Evolutionary conservation across 2,888 invertebrate species (phyloP).

Genomic region (Aelia acuminata): DNA sequence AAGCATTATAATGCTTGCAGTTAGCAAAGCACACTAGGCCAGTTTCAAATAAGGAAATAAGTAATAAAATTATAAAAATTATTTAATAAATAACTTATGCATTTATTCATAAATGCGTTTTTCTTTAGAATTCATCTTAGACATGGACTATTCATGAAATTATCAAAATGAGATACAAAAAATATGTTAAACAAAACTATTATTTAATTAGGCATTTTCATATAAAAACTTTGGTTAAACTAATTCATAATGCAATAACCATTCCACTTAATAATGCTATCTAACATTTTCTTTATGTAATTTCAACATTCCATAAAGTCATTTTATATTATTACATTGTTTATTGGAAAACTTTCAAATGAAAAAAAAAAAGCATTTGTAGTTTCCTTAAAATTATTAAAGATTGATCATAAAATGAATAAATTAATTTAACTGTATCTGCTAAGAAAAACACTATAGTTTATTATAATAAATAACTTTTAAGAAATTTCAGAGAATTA

Average conservation of each 20-base stretch:
- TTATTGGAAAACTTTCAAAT: background rate
- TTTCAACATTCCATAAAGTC: constrained; percentile 16
- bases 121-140: background rate
- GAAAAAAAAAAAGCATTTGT: background rate
- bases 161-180: constrained; percentile 37
- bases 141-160: constrained; percentile 36
- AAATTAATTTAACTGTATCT: background rate
- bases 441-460: background rate
- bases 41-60: background rate
- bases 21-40: no score
- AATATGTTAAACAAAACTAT: constrained; percentile 19
- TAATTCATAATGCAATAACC: constrained; percentile 12
- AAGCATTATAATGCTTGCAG: no score
- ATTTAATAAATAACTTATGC: constrained; percentile 39
- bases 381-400: background rate
- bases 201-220: constrained; percentile 36
- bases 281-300: constrained; percentile 18
- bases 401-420: background rate
- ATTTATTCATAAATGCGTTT: constrained; percentile 30
- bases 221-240: constrained; percentile 45
- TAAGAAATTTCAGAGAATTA: background rate
- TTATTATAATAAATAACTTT: background rate
- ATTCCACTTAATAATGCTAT: background rate
- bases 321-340: background rate
- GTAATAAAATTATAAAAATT: background rate